These are phyloP conservation scores for Metallyticus violacea DNA, from an alignment of 2,888 invertebrate species.

Conservation along the genomic window DNA sequence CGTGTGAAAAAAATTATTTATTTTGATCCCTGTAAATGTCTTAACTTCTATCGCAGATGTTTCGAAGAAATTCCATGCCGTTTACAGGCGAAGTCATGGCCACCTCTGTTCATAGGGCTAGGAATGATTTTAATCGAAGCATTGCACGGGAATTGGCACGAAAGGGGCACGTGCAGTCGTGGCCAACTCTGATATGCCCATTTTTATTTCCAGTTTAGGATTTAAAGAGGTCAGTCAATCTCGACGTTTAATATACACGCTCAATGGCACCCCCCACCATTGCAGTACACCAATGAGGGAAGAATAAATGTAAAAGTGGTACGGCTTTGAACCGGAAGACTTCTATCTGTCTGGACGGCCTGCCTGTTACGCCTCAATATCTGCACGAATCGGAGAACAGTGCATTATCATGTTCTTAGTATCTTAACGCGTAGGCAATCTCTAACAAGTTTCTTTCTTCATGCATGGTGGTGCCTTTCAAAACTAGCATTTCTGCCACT, in stretches of 20 bases:
- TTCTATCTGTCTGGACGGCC: background rate
- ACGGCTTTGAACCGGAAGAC: background rate
- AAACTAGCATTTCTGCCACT: too few relatives aligned
- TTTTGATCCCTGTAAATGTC: too few relatives aligned
- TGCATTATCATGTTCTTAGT: background rate
- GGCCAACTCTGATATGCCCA: background rate
- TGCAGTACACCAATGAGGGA: background rate
- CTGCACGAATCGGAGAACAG: too few relatives aligned
- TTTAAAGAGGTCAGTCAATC: background rate
- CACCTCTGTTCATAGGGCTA: background rate
- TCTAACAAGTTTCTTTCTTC: background rate
- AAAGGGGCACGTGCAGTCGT: background rate
- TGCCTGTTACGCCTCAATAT: too few relatives aligned
- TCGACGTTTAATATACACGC: background rate
- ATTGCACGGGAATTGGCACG: background rate
- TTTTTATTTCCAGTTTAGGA: background rate
- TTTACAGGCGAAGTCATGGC: too few relatives aligned
- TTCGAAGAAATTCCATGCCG: too few relatives aligned
- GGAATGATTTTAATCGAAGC: background rate
- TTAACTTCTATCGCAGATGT: too few relatives aligned
- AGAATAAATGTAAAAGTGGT: background rate
- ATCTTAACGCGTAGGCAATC: background rate
- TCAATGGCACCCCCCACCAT: background rate
- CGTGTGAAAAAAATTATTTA: too few relatives aligned
- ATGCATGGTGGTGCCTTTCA: too few relatives aligned